Base-by-base conservation (phyloP, 2,888 invertebrate species). In the Agrotis segetum region DNA sequence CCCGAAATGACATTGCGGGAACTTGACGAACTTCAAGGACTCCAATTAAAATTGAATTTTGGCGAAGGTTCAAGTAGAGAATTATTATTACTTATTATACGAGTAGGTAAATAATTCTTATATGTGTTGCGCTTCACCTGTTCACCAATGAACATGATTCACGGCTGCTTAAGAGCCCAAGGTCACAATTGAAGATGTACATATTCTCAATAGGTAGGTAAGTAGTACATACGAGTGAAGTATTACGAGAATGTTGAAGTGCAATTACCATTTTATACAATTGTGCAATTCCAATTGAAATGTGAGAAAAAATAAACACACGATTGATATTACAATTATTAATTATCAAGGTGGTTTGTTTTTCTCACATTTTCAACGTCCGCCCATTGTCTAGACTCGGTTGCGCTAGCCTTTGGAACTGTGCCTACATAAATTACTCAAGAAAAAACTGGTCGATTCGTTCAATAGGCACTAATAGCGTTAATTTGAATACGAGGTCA, bases 301-400 rank as follows among this genome's bases (percentile, higher is more conserved):
- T 78, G 65, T 80, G 74, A 75, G 80, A 85, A 85, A 85, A 87
- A 86, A 88, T 82, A 87, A 87, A 82, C 84, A 84, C 68, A 81
- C 63, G 79, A 87, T 84, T 84, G 84, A 84, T 85, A 87, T 85
- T 88, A 85, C 80, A 85, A 87, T 85, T 86, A 84, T 81, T 85
- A 84, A 84, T 80, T 83, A 85, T 85, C 82, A 84, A 87, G 86
- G 85, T 83, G 83, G 79, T 85, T 82, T 85, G 85, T 89, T 89
- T 89, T 90, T 90, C 90, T 92, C 92, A 92, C 91, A 93, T 92
- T 91, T 88, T 86, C 84, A 85, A 91, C 92, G 91, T 93, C 94
- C 95, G 95, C 79, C 91, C 89, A 94, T 95, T 94, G 94, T 94
- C 85, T 88, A 85, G 74, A 60, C 71, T 72, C 60, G 55, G 14